Conservation (phyloP, 1,140 invertebrate genomes). For the Goniozus legneri region DNA sequence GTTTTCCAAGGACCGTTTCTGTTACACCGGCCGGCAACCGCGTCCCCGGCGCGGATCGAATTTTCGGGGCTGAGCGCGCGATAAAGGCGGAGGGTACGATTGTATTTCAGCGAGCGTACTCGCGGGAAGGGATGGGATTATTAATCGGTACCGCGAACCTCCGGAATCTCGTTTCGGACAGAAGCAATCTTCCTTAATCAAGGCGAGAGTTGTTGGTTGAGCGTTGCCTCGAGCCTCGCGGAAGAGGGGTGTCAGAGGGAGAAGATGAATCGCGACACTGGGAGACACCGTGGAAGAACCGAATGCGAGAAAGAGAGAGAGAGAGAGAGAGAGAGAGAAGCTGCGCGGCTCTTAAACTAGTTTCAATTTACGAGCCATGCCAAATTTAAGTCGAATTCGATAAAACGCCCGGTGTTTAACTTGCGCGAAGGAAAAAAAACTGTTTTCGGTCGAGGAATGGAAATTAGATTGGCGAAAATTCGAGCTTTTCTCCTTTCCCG, state of each 20-base stretch:
- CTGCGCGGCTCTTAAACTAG: background rate
- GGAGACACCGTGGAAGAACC: no score
- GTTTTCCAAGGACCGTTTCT: conserved; percentile 11
- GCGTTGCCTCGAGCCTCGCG: conserved; percentile 3
- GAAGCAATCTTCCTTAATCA: conserved; percentile 18
- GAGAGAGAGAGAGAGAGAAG: background rate
- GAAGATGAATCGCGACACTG: background rate
- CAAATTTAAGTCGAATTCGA: no score
- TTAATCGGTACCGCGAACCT: conserved; percentile 13
- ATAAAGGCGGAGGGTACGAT: no score
- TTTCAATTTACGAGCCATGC: no score
- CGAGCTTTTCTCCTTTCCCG: no score
- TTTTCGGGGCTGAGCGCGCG: conserved; percentile 4
- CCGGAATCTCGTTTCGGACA: conserved; percentile 11
- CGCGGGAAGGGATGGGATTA: no score
- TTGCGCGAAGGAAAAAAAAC: no score
- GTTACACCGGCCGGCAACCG: background rate
- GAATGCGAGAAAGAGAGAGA: background rate
- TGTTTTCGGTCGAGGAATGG: background rate
- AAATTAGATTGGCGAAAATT: no score
- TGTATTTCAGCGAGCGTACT: no score
- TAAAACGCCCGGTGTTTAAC: no score
- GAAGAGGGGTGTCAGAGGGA: background rate
- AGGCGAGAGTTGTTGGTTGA: conserved; percentile 11
- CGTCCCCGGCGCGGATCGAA: conserved; percentile 1